Evolutionary conservation across 2,888 invertebrate genomes (phyloP).

Genomic region (Thymelicus acteon): DNA sequence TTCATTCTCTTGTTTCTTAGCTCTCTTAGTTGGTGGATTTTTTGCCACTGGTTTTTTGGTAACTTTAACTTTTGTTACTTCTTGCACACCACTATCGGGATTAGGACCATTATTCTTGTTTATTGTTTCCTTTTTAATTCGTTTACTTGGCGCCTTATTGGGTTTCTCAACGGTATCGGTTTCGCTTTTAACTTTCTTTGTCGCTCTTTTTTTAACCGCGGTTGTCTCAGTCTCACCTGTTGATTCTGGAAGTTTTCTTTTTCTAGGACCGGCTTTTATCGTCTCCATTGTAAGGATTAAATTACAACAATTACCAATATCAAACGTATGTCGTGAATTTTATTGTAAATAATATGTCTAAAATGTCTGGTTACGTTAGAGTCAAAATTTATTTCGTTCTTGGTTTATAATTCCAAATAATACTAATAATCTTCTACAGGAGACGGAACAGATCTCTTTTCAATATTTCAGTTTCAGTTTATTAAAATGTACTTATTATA

Average conservation of each 20-base stretch:
- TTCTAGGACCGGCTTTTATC: conserved; percentile 17
- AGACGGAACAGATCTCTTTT: too few species aligned
- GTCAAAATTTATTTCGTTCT: too few species aligned
- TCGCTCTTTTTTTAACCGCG: conserved; percentile 37
- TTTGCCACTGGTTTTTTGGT: conserved; percentile 35
- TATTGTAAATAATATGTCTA: too few species aligned
- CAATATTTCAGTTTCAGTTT: too few species aligned
- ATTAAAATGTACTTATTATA: too few species aligned
- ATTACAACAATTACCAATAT: too few species aligned
- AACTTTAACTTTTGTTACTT: conserved; percentile 29
- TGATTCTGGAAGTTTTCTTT: conserved; percentile 40
- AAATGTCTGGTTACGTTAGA: too few species aligned
- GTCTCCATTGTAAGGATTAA: conserved; percentile 36
- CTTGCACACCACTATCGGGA: background rate
- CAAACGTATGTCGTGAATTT: too few species aligned
- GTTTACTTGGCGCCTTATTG: conserved; percentile 21
- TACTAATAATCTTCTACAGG: too few species aligned
- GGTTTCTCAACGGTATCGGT: background rate
- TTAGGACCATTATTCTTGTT: background rate
- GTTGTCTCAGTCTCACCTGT: conserved; percentile 32
- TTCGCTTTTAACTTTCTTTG: conserved; percentile 24
- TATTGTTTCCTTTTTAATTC: conserved; percentile 33
- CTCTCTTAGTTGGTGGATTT: conserved; percentile 24
- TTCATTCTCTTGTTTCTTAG: conserved; percentile 23
- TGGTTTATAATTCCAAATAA: too few species aligned